Conservation (phyloP, 2,888 invertebrate genomes). For the Ctenicera cuprea region DNA sequence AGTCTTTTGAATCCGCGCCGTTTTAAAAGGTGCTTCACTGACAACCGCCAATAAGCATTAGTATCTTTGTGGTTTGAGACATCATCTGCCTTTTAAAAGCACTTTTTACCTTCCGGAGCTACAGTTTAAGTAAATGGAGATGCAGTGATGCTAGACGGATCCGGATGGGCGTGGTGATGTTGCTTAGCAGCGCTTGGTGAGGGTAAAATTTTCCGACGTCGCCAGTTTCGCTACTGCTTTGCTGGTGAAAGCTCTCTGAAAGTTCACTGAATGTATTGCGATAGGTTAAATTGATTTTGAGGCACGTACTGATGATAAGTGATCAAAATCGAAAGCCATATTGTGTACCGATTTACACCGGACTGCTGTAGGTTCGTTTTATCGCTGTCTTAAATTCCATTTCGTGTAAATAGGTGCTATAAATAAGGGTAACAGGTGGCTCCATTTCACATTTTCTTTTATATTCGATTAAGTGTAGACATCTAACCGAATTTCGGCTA, state of each 20-base stretch:
- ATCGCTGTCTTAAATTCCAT: conserved; percentile 35
- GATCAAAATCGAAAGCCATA: conserved; percentile 14
- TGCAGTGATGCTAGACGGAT: conserved; percentile 49
- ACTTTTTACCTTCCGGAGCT: conserved; percentile 34
- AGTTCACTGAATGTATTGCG: conserved; percentile 35
- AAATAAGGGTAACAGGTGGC: conserved; percentile 59
- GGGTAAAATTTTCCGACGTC: conserved; percentile 66
- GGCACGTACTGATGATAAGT: conserved; percentile 35
- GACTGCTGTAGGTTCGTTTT: conserved; percentile 43
- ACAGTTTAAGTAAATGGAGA: conserved; percentile 46
- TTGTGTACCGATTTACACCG: conserved; percentile 26
- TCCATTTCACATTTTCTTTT: conserved; percentile 46
- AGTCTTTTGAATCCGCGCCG: not conserved
- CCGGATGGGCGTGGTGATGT: conserved; percentile 67
- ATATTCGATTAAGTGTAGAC: conserved; percentile 31
- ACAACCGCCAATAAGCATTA: conserved; percentile 28
- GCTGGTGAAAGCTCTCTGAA: conserved; percentile 59
- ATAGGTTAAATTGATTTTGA: conserved; percentile 43
- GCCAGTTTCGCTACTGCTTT: conserved; percentile 64
- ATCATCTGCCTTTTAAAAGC: conserved; percentile 24
- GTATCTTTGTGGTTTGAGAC: conserved; percentile 33
- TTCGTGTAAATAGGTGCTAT: conserved; percentile 39
- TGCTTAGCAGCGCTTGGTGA: conserved; percentile 68
- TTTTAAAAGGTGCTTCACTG: not conserved
- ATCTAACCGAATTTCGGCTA: conserved; percentile 4